phyloP scores from a whole-genome alignment of 1,140 invertebrate species.

The Tetragnatha versicolor region DNA sequence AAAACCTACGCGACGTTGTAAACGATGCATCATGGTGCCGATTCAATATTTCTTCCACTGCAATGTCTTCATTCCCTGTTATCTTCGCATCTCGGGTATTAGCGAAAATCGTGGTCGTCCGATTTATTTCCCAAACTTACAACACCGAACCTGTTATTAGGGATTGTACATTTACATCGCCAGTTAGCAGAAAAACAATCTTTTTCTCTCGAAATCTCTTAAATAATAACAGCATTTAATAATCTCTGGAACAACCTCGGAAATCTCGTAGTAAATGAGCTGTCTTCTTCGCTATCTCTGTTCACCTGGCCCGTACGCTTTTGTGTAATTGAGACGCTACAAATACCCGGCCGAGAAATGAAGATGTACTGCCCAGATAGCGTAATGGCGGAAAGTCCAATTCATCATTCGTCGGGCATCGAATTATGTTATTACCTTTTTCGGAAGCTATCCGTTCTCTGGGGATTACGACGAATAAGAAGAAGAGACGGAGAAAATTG shows the following conservation, averaged over 20 bases:
- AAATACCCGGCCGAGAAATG: slow-evolving; percentile 37
- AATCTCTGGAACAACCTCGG: slow-evolving; percentile 5
- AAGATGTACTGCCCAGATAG: slow-evolving; percentile 31
- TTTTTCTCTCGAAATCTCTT: slow-evolving; percentile 9
- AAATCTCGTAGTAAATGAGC: slow-evolving; percentile 25
- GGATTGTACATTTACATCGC: not conserved
- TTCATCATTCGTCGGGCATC: slow-evolving; percentile 47
- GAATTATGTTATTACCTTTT: slow-evolving; percentile 51
- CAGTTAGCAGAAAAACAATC: slow-evolving; percentile 9
- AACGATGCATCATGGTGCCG: no score
- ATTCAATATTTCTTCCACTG: no score
- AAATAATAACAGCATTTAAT: slow-evolving; percentile 16
- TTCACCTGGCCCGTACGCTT: slow-evolving; percentile 5
- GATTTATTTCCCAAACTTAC: no score
- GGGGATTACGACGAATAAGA: slow-evolving; percentile 9
- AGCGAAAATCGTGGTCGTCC: no score
- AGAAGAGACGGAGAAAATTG: slow-evolving; percentile 1
- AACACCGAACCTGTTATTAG: slow-evolving; percentile 13
- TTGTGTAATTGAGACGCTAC: slow-evolving; percentile 50
- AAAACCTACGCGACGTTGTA: no score
- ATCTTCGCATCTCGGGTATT: no score
- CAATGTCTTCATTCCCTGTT: no score
- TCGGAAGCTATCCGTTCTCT: not conserved
- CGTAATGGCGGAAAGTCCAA: slow-evolving; percentile 23
- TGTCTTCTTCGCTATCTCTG: slow-evolving; percentile 24